A percentile compares a stretch with the other conserved stretches of the same genome.
phyloP scores from a whole-genome alignment of 1,140 invertebrate genomes.

The Brachionus calyciflorus region DNA sequence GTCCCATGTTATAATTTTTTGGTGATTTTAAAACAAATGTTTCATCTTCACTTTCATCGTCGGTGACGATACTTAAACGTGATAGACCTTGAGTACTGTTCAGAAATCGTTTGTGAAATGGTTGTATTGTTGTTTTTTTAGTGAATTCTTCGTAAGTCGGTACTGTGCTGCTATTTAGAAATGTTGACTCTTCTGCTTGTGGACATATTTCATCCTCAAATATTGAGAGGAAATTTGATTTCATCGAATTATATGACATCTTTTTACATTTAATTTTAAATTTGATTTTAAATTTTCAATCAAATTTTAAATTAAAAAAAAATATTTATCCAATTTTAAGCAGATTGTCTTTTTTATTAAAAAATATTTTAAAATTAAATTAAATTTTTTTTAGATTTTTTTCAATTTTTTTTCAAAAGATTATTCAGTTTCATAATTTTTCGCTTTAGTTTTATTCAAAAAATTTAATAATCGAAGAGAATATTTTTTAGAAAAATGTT shows the following conservation, averaged over 20 bases:
- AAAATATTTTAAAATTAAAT: no score
- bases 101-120: neutral
- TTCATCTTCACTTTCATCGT: slow-evolving; percentile 44
- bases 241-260: neutral
- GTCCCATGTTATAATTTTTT: neutral
- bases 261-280: no score
- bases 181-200: neutral
- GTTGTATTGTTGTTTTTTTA: slow-evolving; percentile 16
- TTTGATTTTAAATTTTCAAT: no score
- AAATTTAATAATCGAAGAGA: no score
- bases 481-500: no score
- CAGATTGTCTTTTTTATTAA: no score
- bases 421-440: no score
- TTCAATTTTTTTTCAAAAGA: no score
- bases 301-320: no score
- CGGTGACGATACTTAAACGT: slow-evolving; percentile 4
- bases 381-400: no score
- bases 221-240: neutral
- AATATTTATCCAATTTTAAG: no score
- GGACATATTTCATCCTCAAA: neutral
- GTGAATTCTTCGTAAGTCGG: slow-evolving; percentile 45
- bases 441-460: no score
- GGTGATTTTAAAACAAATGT: neutral
- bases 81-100: slow-evolving; percentile 29
- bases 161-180: slow-evolving; percentile 44